phyloP scores from a whole-genome alignment of 2,113 vertebrate genomes.

The Geococcyx californianus region DNA sequence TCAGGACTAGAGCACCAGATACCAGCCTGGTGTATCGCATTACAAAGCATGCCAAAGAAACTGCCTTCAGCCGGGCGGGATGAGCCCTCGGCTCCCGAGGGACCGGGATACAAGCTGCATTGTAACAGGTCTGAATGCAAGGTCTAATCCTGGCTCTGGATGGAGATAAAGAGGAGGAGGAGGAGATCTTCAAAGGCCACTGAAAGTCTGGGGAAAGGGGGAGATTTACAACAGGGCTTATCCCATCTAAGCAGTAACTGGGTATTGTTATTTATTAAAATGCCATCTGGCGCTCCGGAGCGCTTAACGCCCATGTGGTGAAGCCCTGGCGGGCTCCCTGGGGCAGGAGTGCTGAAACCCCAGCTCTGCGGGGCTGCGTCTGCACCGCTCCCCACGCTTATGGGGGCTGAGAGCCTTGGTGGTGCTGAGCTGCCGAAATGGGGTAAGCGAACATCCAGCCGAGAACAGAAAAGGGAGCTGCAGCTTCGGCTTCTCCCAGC shows the following conservation, averaged over 20 bases:
- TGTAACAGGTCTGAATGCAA: slow-evolving; percentile 34
- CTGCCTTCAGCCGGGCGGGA: slow-evolving; percentile 23
- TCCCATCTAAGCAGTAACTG: slow-evolving; percentile 59
- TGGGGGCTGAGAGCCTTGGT: fast-evolving
- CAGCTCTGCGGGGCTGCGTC: background rate
- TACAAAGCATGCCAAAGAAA: slow-evolving; percentile 50
- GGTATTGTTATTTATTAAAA: slow-evolving; percentile 63
- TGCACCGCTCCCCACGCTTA: fast-evolving
- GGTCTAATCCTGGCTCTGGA: slow-evolving; percentile 42
- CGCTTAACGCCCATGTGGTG: background rate
- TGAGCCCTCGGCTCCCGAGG: slow-evolving; percentile 24
- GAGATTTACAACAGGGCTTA: slow-evolving; percentile 66
- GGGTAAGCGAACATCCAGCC: background rate
- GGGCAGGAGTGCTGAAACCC: background rate
- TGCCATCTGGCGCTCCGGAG: slow-evolving; percentile 52
- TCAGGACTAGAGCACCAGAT: slow-evolving; percentile 33
- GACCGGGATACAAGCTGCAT: slow-evolving; percentile 19
- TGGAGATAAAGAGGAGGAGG: slow-evolving; percentile 54
- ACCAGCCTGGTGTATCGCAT: slow-evolving; percentile 21
- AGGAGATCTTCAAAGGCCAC: slow-evolving; percentile 65
- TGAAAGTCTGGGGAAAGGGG: slow-evolving; percentile 55
- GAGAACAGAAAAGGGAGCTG: slow-evolving; percentile 33
- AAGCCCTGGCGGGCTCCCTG: background rate
- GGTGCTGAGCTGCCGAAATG: background rate
- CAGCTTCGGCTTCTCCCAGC: slow-evolving; percentile 8